Evolutionary conservation across 2,888 invertebrate species (phyloP).

Genomic region (Ormyrus labotus): DNA sequence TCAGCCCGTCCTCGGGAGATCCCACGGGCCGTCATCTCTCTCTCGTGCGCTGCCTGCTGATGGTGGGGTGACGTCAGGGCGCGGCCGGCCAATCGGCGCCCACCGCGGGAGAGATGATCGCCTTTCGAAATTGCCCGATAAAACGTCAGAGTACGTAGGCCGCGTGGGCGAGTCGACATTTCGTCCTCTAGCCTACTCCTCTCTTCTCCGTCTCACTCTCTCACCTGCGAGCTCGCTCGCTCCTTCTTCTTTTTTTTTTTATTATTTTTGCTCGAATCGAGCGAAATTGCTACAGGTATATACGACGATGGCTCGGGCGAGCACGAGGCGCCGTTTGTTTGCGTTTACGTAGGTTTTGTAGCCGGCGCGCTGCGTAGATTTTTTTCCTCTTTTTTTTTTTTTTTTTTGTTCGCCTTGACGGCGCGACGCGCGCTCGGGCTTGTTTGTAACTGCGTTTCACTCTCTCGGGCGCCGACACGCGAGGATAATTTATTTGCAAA

Average conservation of each 20-base stretch:
- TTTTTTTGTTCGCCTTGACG: no score
- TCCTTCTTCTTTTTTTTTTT: neutral
- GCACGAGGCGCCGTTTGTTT: neutral
- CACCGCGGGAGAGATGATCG: constrained; percentile 35
- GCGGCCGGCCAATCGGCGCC: constrained; percentile 27
- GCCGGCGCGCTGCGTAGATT: neutral
- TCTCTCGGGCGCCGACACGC: neutral
- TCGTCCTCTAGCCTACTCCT: constrained; percentile 21
- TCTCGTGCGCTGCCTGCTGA: neutral
- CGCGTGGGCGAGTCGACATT: constrained; percentile 22
- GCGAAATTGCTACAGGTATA: constrained; percentile 27
- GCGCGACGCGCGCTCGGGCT: no score
- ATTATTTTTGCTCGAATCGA: neutral
- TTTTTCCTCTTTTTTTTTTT: no score
- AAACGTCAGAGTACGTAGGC: constrained; percentile 14
- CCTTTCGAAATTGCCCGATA: constrained; percentile 48
- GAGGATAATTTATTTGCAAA: no score
- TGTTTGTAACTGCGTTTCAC: no score
- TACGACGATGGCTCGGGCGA: neutral
- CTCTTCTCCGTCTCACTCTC: neutral
- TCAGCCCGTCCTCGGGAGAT: no score
- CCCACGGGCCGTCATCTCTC: no score
- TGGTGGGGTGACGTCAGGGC: constrained; percentile 38
- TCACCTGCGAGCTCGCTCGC: neutral
- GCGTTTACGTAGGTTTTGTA: neutral